These are phyloP conservation scores for Pogonomyrmex barbatus DNA, from an alignment of 1,140 invertebrate genomes.

Conservation along the genomic window DNA sequence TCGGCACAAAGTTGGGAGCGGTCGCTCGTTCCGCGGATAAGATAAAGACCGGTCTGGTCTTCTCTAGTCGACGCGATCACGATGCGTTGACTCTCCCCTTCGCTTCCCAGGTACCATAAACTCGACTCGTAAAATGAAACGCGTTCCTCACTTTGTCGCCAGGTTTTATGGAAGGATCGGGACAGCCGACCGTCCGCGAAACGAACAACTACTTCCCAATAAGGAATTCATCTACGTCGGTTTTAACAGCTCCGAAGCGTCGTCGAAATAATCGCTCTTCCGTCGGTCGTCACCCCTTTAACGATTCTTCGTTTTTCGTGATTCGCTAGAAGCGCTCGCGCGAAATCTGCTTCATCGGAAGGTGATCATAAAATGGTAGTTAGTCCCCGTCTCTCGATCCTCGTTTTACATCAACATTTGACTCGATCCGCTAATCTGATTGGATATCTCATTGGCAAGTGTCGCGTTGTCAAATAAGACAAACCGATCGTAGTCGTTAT, in stretches of 20 bases:
- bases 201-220: conserved; percentile 28
- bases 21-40: conserved; percentile 69
- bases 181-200: background rate
- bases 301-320: conserved; percentile 50
- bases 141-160: conserved; percentile 75
- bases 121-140: conserved; percentile 71
- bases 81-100: conserved; percentile 56
- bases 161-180: conserved; percentile 72
- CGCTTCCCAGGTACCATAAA: conserved; percentile 67
- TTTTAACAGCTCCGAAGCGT: conserved; percentile 59
- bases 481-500: no score
- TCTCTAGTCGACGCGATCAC: conserved; percentile 61
- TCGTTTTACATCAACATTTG: conserved; percentile 11
- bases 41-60: conserved; percentile 71
- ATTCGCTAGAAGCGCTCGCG: conserved; percentile 12
- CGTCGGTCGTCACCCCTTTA: conserved; percentile 37
- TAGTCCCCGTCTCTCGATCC: conserved; percentile 22
- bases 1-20: conserved; percentile 54
- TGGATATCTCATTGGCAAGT: background rate
- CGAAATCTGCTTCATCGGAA: conserved; percentile 54
- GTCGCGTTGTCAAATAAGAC: background rate
- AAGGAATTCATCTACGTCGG: conserved; percentile 63
- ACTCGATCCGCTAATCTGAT: conserved; percentile 64
- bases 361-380: conserved; percentile 70
- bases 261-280: conserved; percentile 47